Evolutionary conservation across 2,888 invertebrate genomes (phyloP).

Genomic region (Onchidella celtica): DNA sequence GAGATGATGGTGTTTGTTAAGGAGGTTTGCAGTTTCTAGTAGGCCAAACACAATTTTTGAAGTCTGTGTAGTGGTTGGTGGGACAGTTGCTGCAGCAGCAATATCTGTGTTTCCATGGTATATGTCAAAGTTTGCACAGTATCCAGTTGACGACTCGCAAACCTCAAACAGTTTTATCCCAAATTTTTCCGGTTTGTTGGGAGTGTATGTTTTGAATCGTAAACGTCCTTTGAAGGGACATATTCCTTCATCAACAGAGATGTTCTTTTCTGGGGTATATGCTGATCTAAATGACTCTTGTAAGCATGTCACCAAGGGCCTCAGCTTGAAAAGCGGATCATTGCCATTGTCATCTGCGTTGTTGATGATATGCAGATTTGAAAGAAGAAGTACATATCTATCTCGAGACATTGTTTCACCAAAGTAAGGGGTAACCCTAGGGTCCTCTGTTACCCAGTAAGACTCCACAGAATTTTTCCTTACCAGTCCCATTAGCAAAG

Average conservation of each 20-base stretch:
- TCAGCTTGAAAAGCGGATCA: slow-evolving; percentile 19
- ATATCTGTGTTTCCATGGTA: slow-evolving; percentile 9
- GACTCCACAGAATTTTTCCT: not conserved
- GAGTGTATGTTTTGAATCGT: slow-evolving; percentile 11
- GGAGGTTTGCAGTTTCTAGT: not conserved
- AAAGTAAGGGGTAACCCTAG: not conserved
- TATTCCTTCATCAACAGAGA: slow-evolving; percentile 8
- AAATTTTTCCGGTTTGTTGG: slow-evolving; percentile 4
- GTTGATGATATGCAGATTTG: not conserved
- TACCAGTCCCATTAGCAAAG: slow-evolving; percentile 15
- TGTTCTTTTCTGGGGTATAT: not conserved
- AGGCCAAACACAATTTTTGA: slow-evolving; percentile 2
- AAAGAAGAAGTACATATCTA: slow-evolving; percentile 3
- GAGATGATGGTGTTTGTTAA: slow-evolving; percentile 3
- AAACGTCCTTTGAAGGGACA: slow-evolving; percentile 18
- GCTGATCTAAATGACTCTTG: not conserved
- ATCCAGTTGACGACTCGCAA: not conserved
- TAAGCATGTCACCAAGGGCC: slow-evolving; percentile 3
- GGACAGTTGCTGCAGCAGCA: not conserved
- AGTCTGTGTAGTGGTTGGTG: not conserved
- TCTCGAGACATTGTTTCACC: not conserved
- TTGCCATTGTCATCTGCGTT: not conserved
- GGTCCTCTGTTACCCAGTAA: not conserved
- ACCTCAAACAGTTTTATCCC: not conserved
- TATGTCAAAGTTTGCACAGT: not conserved